Conservation (phyloP, 2,113 vertebrate species). For the Centropristis striata region DNA sequence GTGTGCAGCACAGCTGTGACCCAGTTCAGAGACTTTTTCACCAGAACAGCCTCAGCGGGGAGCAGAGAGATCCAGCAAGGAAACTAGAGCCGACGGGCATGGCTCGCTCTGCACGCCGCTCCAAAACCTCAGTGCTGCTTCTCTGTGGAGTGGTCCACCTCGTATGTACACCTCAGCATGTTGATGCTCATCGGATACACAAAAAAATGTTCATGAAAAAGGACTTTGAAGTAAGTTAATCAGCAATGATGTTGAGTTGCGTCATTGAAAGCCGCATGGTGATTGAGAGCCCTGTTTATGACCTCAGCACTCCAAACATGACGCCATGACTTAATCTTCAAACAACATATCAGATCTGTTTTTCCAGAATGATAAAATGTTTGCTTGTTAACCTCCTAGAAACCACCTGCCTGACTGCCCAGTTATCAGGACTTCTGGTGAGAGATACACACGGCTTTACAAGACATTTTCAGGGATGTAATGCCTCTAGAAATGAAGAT, state of each 20-base stretch:
- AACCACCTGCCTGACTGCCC: too few species aligned
- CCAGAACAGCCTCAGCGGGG: slow-evolving; percentile 43
- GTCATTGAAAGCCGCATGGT: neutral
- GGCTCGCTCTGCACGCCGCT: neutral
- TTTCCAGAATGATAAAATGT: neutral
- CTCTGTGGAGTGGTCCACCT: neutral
- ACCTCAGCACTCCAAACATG: too few species aligned
- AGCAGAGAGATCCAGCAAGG: slow-evolving; percentile 18
- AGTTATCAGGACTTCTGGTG: too few species aligned
- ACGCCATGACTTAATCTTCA: neutral
- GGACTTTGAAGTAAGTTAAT: neutral
- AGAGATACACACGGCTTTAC: too few species aligned
- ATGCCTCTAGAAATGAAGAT: too few species aligned
- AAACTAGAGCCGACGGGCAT: slow-evolving; percentile 30
- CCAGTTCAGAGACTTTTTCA: slow-evolving; percentile 71
- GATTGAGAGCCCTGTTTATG: neutral
- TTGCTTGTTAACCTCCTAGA: too few species aligned
- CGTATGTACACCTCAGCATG: neutral
- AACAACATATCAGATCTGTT: neutral
- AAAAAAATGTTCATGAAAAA: neutral
- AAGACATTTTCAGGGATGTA: too few species aligned
- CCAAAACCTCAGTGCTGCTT: slow-evolving; percentile 14
- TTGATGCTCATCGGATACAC: neutral
- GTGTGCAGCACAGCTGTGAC: slow-evolving; percentile 72
- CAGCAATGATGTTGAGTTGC: neutral